Conservation (phyloP, 2,113 vertebrate genomes). For the Galeopterus variegatus region DNA sequence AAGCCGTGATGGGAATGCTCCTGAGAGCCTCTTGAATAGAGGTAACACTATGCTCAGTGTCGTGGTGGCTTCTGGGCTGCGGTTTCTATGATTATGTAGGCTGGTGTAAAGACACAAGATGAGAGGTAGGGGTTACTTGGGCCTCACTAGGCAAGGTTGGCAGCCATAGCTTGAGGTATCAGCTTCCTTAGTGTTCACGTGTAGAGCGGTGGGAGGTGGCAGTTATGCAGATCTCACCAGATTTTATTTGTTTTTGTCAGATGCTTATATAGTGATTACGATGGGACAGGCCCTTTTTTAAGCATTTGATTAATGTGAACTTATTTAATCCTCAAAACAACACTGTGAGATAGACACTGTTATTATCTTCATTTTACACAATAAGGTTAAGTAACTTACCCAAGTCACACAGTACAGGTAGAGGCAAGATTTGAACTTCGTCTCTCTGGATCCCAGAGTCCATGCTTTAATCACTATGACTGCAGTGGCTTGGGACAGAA, state of each 20-base stretch:
- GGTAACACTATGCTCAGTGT: not conserved
- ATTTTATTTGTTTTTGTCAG: slow-evolving; percentile 27
- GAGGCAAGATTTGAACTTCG: not conserved
- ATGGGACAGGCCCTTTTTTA: not conserved
- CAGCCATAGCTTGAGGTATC: not conserved
- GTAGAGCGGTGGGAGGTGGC: not conserved
- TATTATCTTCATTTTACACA: not conserved
- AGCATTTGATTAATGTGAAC: not conserved
- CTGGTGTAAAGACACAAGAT: not conserved
- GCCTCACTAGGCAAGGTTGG: not conserved
- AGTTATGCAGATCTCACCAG: not conserved
- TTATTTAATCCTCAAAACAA: not conserved
- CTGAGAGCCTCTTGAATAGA: slow-evolving; percentile 1
- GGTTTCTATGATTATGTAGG: not conserved
- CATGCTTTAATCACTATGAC: not conserved
- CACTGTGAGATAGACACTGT: not conserved
- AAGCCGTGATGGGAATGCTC: not conserved
- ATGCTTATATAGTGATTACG: not conserved
- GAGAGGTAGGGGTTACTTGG: not conserved
- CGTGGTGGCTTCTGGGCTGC: not conserved
- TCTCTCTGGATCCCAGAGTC: not conserved
- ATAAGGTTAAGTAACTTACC: not conserved
- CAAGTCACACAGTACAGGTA: not conserved
- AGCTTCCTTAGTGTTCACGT: not conserved
- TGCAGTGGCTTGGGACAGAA: not conserved